Conservation (phyloP, 2,113 vertebrate species). For the Chamaetylas fuelleborni region DNA sequence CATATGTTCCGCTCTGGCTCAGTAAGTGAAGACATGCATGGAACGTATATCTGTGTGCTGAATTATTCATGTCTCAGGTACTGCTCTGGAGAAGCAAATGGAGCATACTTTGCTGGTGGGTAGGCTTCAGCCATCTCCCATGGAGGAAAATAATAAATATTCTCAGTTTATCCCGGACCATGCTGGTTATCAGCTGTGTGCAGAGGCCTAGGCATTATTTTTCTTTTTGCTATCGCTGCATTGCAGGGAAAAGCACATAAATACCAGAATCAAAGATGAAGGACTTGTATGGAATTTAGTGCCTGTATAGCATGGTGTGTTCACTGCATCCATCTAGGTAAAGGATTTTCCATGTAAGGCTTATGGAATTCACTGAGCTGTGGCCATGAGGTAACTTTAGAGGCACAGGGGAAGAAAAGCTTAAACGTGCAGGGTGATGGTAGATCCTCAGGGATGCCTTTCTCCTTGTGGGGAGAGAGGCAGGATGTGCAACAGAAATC, state of each 20-base stretch:
- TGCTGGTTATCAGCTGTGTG: neutral
- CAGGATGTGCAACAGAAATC: neutral
- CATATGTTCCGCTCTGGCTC: constrained; percentile 30
- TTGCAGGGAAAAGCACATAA: neutral
- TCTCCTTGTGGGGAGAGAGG: neutral
- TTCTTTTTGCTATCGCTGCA: neutral
- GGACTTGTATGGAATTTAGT: neutral
- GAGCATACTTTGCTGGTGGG: neutral
- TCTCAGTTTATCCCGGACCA: neutral
- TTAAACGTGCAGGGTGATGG: neutral
- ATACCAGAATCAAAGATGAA: neutral
- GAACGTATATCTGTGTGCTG: neutral
- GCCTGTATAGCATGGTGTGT: neutral
- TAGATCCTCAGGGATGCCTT: neutral
- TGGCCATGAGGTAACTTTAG: neutral
- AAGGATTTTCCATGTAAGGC: neutral
- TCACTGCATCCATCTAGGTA: neutral
- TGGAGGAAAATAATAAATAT: neutral
- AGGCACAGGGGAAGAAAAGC: neutral
- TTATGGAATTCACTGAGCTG: neutral
- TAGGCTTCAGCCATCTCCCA: neutral
- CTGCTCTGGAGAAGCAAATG: neutral
- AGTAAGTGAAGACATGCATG: constrained; percentile 14
- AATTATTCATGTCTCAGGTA: constrained; percentile 28
- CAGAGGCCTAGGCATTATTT: neutral